These are phyloP conservation scores for Apodemia hepburni DNA, from an alignment of 2,888 invertebrate species.

Conservation along the genomic window DNA sequence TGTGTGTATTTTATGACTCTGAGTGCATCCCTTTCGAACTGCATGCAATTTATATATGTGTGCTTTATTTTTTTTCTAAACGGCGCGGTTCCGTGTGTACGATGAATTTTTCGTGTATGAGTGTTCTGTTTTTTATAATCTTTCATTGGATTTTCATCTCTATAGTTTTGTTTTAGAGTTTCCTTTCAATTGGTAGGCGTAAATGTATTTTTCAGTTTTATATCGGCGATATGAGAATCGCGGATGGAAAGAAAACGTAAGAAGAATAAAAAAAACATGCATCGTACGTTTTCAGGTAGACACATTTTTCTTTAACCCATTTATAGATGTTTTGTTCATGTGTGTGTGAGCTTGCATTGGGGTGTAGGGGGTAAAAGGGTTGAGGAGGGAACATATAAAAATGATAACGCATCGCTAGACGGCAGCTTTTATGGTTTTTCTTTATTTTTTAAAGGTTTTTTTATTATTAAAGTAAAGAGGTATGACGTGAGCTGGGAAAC, in stretches of 20 bases:
- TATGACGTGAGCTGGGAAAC: slow-evolving; percentile 37
- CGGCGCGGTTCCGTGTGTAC: slow-evolving; percentile 59
- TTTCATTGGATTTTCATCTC: slow-evolving; percentile 37
- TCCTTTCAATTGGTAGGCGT: slow-evolving; percentile 41
- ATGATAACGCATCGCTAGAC: slow-evolving; percentile 81
- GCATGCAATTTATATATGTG: slow-evolving; percentile 78
- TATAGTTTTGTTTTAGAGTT: slow-evolving; percentile 34
- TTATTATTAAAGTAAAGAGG: slow-evolving; percentile 51
- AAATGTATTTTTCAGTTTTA: slow-evolving; percentile 80
- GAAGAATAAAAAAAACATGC: slow-evolving; percentile 74
- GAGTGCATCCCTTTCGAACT: slow-evolving; percentile 80
- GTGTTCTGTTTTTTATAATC: slow-evolving; percentile 61
- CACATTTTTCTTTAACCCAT: slow-evolving; percentile 80
- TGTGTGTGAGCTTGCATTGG: slow-evolving; percentile 61
- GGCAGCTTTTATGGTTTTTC: slow-evolving; percentile 78
- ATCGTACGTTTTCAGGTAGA: slow-evolving; percentile 80
- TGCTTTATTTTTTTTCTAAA: slow-evolving; percentile 75
- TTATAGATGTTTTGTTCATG: slow-evolving; percentile 57
- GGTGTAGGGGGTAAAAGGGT: slow-evolving; percentile 51
- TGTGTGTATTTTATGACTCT: slow-evolving; percentile 77
- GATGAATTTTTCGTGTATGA: slow-evolving; percentile 55
- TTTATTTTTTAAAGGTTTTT: slow-evolving; percentile 77
- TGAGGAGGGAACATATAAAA: slow-evolving; percentile 72
- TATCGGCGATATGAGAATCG: slow-evolving; percentile 80
- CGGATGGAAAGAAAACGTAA: slow-evolving; percentile 78